Evolutionary conservation across 1,140 invertebrate species (phyloP), one percentile per base, ranked within the genome.

Genomic region (Coboldia fuscipes): DNA sequence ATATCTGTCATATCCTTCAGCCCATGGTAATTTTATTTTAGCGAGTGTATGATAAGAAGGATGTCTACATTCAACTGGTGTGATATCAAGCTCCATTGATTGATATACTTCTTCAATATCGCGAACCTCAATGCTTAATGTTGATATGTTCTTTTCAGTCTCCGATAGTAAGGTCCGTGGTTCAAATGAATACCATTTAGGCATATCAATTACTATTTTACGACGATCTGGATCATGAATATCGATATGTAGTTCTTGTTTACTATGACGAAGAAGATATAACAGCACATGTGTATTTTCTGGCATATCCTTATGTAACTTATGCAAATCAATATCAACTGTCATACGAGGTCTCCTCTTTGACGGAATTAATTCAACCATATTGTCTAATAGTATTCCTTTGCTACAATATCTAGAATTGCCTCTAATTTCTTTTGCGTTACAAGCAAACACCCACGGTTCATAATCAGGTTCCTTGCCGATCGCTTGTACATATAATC

Each of bases 381-480:
- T 55, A 39, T 74, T 13, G 65, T 63, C 18, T 80, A 47, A 36
- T 75, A 74, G 37, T 60, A 65, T 14, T 64, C 74, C 45, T 65
- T 60, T 39, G 67, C 56, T 78, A 75, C 75, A 79, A 46, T 68
- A 57, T 54, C 65, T 60, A 34, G 61, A 56, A 6, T 59, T 50
- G 16, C 53, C 56, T 35, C 61, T 47, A 13, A 63, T 44, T 10
- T 46, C 50, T 30, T 61, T 60, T 4, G 71, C 68, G 21, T 62
- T 60, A 47, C 77, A 83, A 14, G 66, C 70, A 46, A 72, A 82
- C 14, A 81, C 47, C 77, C 77, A 82, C n/a, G n/a, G n/a, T n/a
- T n/a, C n/a, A 41, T 79, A 68, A 29, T 55, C 62, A 14, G 61
- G 58, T 40, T 70, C 62, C 6, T 77, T 57, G 49, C 75, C 71